phyloP scores from a whole-genome alignment of 2,888 invertebrate species.

The Agrochola circellaris region DNA sequence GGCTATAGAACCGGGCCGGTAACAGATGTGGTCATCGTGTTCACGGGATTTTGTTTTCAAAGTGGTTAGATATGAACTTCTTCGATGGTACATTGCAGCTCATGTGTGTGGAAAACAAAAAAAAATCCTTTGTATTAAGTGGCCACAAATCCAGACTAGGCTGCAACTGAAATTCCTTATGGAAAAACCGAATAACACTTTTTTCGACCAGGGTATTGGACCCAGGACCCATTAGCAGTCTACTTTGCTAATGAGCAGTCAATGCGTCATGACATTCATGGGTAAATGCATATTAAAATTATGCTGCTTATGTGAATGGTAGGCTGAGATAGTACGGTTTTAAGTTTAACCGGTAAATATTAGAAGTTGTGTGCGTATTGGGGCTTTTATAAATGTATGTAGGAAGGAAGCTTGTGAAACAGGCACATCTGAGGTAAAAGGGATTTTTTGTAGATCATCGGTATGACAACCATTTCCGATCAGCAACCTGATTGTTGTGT shows the following conservation, averaged over 20 bases:
- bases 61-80: too few species aligned
- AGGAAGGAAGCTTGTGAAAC: neutral
- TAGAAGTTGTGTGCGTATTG: slow-evolving; percentile 1
- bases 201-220: too few species aligned
- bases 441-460: neutral
- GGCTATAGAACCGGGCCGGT: too few species aligned
- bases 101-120: neutral
- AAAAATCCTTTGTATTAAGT: neutral
- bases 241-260: neutral
- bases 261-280: neutral
- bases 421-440: neutral
- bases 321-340: neutral
- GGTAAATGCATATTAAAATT: neutral
- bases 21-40: too few species aligned
- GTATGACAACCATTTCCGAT: neutral
- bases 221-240: neutral
- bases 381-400: slow-evolving; percentile 13
- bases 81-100: neutral
- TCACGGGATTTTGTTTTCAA: too few species aligned
- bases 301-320: neutral
- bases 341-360: slow-evolving; percentile 23
- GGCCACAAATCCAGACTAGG: neutral
- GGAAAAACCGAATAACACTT: neutral
- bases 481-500: too few species aligned
- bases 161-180: neutral